Conservation (phyloP, 2,113 vertebrate genomes). For the Callaeas wilsoni region DNA sequence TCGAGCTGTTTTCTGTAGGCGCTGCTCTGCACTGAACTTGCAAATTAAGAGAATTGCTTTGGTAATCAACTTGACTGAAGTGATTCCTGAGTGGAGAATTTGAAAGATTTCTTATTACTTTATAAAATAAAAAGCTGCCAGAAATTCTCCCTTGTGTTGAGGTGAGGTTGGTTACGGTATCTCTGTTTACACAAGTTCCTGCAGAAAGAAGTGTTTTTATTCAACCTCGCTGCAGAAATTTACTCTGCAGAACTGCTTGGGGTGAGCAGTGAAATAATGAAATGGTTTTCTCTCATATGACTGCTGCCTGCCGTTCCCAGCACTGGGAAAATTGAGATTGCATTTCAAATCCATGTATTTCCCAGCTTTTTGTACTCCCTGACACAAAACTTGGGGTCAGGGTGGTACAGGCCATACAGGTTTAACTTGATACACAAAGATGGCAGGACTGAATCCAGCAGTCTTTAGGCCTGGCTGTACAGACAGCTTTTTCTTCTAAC, state of each 20-base stretch:
- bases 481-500: not conserved
- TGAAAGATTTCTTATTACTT: not conserved
- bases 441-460: not conserved
- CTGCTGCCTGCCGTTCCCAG: not conserved
- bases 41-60: not conserved
- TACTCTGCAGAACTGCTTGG: not conserved
- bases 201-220: not conserved
- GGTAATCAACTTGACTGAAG: not conserved
- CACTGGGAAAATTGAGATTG: not conserved
- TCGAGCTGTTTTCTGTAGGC: not conserved
- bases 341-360: not conserved
- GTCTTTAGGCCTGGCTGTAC: not conserved
- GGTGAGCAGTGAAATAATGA: not conserved
- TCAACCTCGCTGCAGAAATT: not conserved
- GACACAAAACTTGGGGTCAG: not conserved
- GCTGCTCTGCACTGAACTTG: not conserved
- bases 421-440: not conserved
- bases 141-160: not conserved
- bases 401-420: not conserved
- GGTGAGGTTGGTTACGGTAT: not conserved
- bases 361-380: not conserved
- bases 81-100: not conserved
- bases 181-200: not conserved
- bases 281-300: fast-evolving
- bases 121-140: not conserved